Conservation (phyloP, 92 coral and sea anemone species). For the Epizoanthus scotinus region DNA sequence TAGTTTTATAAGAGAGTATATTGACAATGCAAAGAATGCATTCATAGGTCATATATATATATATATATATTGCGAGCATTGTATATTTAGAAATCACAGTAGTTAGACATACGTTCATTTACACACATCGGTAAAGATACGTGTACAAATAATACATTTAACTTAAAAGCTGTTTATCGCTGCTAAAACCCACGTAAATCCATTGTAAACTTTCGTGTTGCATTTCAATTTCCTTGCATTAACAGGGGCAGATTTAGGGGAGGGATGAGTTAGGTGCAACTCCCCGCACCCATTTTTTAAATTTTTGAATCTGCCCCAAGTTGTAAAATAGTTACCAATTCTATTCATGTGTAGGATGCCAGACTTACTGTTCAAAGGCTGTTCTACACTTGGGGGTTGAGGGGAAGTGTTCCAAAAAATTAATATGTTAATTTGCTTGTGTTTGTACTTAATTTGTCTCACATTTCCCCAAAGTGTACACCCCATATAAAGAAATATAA, state of each 20-base stretch:
- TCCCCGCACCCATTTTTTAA: too few relatives aligned
- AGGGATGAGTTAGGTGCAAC: too few relatives aligned
- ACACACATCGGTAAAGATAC: slow-evolving; percentile 2
- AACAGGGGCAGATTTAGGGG: too few relatives aligned
- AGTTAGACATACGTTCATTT: slow-evolving; percentile 33
- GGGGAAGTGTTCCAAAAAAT: too few relatives aligned
- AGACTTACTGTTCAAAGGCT: too few relatives aligned
- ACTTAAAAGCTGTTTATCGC: not conserved
- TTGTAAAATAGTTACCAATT: too few relatives aligned
- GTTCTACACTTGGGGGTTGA: too few relatives aligned
- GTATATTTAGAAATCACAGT: slow-evolving; percentile 36
- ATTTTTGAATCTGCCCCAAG: too few relatives aligned
- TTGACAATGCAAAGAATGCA: slow-evolving; percentile 37
- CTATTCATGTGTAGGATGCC: too few relatives aligned
- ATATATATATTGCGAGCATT: slow-evolving; percentile 18
- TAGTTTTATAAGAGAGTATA: slow-evolving; percentile 41
- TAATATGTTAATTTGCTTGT: too few relatives aligned
- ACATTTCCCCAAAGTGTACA: too few relatives aligned
- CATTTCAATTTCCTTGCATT: slow-evolving; percentile 21
- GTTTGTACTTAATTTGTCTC: too few relatives aligned
- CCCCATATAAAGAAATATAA: not conserved
- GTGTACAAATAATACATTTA: not conserved
- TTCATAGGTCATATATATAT: slow-evolving; percentile 26
- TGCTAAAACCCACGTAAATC: not conserved
- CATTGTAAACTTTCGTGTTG: not conserved